These are phyloP conservation scores for Bryconaethiops microstoma DNA, from an alignment of 2,797 vertebrate species.

Conservation along the genomic window DNA sequence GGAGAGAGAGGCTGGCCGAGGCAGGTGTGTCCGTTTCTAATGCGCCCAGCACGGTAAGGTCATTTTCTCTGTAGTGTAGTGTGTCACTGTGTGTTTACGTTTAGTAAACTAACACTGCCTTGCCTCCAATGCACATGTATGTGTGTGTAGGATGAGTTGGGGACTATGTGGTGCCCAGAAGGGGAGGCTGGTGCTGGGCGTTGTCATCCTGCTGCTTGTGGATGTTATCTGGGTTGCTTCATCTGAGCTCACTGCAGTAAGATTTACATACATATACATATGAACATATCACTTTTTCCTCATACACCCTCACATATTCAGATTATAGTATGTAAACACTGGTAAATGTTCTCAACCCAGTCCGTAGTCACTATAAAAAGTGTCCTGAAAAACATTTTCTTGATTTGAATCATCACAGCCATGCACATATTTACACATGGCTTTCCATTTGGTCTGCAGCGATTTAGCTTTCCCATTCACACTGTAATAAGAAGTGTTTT, in stretches of 20 bases:
- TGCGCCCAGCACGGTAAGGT: constrained; percentile 26
- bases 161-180: constrained; percentile 88
- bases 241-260: constrained; percentile 93
- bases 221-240: constrained; percentile 97
- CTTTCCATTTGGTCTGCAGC: too few relatives aligned
- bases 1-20: constrained; percentile 13
- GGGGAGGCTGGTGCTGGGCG: constrained; percentile 88
- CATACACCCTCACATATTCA: not conserved
- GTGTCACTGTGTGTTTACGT: not conserved
- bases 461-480: too few relatives aligned
- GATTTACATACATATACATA: constrained; percentile 46
- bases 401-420: too few relatives aligned
- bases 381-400: too few relatives aligned
- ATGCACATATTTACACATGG: too few relatives aligned
- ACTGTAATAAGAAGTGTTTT: too few relatives aligned
- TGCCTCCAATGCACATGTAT: constrained; percentile 66
- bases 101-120: not conserved
- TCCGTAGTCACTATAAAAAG: too few relatives aligned
- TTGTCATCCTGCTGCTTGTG: constrained; percentile 91
- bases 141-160: constrained; percentile 92
- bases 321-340: too few relatives aligned
- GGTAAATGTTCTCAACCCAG: too few relatives aligned
- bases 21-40: constrained; percentile 31
- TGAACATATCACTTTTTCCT: too few relatives aligned
- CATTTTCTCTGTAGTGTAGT: not conserved